phyloP scores from a whole-genome alignment of 2,113 vertebrate species.

The Ailurus styani region DNA sequence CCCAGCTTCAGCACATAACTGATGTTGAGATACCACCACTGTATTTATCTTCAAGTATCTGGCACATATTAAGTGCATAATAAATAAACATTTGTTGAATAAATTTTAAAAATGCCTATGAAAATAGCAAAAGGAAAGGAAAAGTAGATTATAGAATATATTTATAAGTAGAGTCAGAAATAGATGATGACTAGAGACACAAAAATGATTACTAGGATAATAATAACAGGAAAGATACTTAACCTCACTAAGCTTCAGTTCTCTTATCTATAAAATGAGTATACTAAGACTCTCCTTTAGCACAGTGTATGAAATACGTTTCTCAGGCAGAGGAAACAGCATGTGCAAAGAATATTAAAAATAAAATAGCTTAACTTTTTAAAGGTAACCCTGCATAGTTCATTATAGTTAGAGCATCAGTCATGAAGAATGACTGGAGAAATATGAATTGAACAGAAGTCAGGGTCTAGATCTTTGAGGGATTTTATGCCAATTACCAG shows the following conservation, averaged over 20 bases:
- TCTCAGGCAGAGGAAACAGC: background rate
- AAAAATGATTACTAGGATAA: background rate
- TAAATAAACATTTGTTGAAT: background rate
- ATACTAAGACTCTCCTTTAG: background rate
- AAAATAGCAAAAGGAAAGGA: background rate
- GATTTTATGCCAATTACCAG: background rate
- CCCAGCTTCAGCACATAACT: background rate
- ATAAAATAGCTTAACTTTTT: constrained; percentile 1
- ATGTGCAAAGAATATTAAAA: background rate
- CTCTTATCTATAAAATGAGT: background rate
- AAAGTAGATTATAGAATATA: background rate
- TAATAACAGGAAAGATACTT: background rate
- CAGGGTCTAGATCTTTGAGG: background rate
- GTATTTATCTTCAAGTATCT: background rate
- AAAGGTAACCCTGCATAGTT: background rate
- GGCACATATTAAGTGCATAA: background rate
- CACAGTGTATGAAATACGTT: background rate
- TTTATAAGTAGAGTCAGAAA: background rate
- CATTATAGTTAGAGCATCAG: background rate
- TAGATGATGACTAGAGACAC: background rate
- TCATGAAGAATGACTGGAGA: background rate
- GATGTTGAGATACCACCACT: background rate
- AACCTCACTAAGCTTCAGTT: background rate
- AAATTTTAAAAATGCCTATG: background rate
- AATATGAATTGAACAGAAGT: background rate